Percentiles rank a stretch among this genome's conserved stretches.
Conservation (phyloP, 2,888 invertebrate species). For the Drosophila atripex region DNA sequence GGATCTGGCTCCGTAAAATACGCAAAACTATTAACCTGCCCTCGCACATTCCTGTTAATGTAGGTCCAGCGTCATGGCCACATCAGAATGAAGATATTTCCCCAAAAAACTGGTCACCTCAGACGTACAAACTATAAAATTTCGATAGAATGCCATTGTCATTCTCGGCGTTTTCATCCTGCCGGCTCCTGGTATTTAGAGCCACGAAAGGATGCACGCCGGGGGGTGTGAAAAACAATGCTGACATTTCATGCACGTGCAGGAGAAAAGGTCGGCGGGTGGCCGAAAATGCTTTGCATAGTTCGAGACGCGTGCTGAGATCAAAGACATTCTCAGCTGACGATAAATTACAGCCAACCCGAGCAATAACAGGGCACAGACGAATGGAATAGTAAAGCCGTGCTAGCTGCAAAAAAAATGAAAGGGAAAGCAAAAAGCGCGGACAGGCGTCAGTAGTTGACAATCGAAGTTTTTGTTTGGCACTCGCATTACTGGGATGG, state of each 20-base stretch:
- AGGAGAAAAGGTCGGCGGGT: constrained; percentile 39
- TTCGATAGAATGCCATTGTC: constrained; percentile 26
- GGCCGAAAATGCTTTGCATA: constrained; percentile 62
- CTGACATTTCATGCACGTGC: constrained; percentile 67
- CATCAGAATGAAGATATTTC: constrained; percentile 11
- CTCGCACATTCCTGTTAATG: neutral
- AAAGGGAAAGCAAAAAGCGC: neutral
- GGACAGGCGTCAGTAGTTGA: constrained; percentile 45
- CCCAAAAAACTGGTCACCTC: neutral
- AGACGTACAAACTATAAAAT: constrained; percentile 31
- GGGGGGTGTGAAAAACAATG: constrained; percentile 32
- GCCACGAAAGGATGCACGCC: constrained; percentile 30
- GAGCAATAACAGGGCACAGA: constrained; percentile 58
- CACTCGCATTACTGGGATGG: constrained; percentile 47
- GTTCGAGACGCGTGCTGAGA: constrained; percentile 51
- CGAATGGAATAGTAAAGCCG: constrained; percentile 16
- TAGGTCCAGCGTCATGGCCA: neutral
- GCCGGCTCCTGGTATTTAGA: constrained; percentile 33
- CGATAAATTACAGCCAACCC: constrained; percentile 70
- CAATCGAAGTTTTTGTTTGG: constrained; percentile 58
- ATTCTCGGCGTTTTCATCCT: constrained; percentile 18
- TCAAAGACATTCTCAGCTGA: constrained; percentile 60
- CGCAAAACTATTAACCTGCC: neutral
- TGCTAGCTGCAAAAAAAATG: constrained; percentile 17
- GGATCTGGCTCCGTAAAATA: no score